Percentiles rank a stretch among this genome's conserved stretches.
Evolutionary conservation across 2,797 vertebrate species (phyloP).

Genomic region (Buphagus erythrorhynchus): DNA sequence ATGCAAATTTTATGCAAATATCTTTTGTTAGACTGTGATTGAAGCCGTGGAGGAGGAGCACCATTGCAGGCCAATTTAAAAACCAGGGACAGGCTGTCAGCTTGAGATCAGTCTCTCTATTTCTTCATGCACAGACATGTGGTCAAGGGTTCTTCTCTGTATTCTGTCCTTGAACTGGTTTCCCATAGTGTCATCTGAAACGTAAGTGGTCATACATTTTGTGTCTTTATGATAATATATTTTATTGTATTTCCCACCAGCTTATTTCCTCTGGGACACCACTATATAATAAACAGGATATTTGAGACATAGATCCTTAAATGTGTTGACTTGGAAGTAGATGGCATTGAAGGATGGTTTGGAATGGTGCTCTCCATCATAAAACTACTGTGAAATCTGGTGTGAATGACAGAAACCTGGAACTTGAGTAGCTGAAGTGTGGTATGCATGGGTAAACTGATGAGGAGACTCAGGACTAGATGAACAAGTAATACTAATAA

Average conservation of each 20-base stretch:
- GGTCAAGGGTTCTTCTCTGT: constrained; percentile 28
- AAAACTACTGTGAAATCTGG: not conserved
- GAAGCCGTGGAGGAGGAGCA: not conserved
- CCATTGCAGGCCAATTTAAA: not conserved
- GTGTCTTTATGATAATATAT: not conserved
- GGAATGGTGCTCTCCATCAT: not conserved
- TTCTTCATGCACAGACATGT: not conserved
- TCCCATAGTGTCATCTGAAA: constrained; percentile 16
- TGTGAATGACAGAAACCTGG: not conserved
- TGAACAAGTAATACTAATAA: not conserved
- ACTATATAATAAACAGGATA: not conserved
- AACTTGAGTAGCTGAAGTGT: not conserved
- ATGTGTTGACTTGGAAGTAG: not conserved
- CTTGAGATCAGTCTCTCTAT: not conserved
- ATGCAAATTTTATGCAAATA: constrained; percentile 56
- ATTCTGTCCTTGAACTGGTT: constrained; percentile 27
- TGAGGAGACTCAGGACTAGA: not conserved
- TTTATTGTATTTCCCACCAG: not conserved
- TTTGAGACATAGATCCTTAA: not conserved
- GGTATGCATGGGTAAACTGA: not conserved
- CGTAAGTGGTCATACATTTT: constrained; percentile 16
- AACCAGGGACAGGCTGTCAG: not conserved
- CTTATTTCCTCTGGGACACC: not conserved
- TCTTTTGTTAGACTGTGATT: not conserved
- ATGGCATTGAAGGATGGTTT: not conserved